Evolutionary conservation across 1,140 invertebrate genomes (phyloP).

Genomic region (Pseudomyrmex pallidus): DNA sequence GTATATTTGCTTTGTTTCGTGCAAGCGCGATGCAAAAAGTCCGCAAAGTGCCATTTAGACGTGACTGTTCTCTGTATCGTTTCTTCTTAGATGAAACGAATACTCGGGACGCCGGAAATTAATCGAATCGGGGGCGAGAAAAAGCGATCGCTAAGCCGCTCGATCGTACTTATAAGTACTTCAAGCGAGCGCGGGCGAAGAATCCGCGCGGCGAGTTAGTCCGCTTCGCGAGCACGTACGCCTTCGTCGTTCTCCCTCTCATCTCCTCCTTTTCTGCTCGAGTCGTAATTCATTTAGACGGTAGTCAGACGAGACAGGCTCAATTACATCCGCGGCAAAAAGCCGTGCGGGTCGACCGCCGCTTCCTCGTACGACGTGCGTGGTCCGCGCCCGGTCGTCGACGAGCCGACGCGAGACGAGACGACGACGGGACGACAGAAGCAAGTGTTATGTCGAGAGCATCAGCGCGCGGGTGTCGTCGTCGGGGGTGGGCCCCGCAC

Average conservation of each 20-base stretch:
- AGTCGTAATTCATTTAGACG: conserved; percentile 79
- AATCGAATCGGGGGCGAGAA: conserved; percentile 12
- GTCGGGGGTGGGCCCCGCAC: not conserved
- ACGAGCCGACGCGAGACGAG: conserved; percentile 18
- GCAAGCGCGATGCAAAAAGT: too few species aligned
- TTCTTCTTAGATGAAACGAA: not conserved
- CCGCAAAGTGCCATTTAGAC: too few species aligned
- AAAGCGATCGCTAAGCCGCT: conserved; percentile 23
- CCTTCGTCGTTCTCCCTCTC: not conserved
- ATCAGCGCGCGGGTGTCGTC: conserved; percentile 28
- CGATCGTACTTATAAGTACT: not conserved
- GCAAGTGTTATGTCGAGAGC: conserved; percentile 21
- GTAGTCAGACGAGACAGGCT: conserved; percentile 79
- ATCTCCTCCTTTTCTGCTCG: conserved; percentile 66
- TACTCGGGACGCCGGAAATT: conserved; percentile 35
- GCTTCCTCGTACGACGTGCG: conserved; percentile 84
- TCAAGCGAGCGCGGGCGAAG: not conserved
- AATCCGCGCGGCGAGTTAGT: conserved; percentile 5
- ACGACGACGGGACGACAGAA: not conserved
- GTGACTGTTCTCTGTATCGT: not conserved
- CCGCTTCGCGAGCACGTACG: conserved; percentile 28
- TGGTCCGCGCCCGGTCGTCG: conserved; percentile 77
- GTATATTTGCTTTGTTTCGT: too few species aligned
- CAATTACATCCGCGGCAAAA: conserved; percentile 82
- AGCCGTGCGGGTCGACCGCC: conserved; percentile 54